Evolutionary conservation across 53 echinoderm and acorn worm genomes (phyloP).

Genomic region (Echinarachnius parma): DNA sequence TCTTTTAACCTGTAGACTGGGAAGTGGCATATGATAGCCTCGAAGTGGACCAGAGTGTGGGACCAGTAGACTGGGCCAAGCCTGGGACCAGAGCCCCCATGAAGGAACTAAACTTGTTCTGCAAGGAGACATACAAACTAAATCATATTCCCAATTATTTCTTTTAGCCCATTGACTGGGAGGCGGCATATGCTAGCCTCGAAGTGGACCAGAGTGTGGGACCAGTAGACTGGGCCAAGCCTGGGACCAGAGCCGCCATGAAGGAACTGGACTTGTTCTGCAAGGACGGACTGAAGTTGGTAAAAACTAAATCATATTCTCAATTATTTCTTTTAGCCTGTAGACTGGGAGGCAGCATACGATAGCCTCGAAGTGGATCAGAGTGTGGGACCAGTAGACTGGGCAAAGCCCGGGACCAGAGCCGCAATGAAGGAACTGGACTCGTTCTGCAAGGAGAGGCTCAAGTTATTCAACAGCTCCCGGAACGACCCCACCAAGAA

Average conservation of each 20-base stretch:
- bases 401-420: conserved; percentile 66
- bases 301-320: too few species aligned
- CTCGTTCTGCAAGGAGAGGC: conserved; percentile 57
- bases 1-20: conserved; percentile 57
- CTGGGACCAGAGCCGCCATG: conserved; percentile 53
- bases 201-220: conserved; percentile 64
- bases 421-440: conserved; percentile 59
- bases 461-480: conserved; percentile 48
- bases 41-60: conserved; percentile 62
- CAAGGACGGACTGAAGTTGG: too few species aligned
- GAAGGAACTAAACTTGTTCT: conserved; percentile 60
- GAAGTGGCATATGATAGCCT: conserved; percentile 51
- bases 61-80: conserved; percentile 63
- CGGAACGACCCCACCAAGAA: conserved; percentile 71
- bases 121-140: too few species aligned
- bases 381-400: conserved; percentile 52
- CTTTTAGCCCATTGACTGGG: conserved; percentile 60
- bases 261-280: conserved; percentile 62
- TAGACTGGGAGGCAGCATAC: conserved; percentile 68
- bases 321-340: conserved; percentile 41
- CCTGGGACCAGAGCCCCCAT: conserved; percentile 58
- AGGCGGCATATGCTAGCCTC: conserved; percentile 49
- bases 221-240: conserved; percentile 66
- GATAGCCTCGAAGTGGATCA: conserved; percentile 61
- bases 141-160: too few species aligned